phyloP scores from a whole-genome alignment of 1,140 invertebrate genomes.

The Acromyrmex heyeri region DNA sequence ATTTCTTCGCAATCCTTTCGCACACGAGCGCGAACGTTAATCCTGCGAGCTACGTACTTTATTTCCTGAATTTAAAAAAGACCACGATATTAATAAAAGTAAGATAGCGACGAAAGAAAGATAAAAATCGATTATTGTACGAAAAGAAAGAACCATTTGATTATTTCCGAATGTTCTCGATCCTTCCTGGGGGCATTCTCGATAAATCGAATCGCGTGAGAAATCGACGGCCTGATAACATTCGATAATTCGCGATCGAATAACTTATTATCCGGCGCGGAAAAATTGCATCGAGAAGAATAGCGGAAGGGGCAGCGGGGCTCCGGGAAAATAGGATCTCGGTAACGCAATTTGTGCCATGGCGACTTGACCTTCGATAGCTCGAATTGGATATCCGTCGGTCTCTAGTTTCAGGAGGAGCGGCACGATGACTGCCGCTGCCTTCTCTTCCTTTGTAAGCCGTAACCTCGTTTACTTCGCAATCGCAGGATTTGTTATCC shows the following conservation, averaged over 20 bases:
- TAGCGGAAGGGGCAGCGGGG: conserved; percentile 66
- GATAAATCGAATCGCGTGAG: conserved; percentile 59
- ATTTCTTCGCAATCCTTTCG: conserved; percentile 18
- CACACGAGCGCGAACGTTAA: background rate
- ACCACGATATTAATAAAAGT: conserved; percentile 25
- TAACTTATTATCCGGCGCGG: conserved; percentile 71
- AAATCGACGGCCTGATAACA: conserved; percentile 70
- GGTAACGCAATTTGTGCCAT: conserved; percentile 75
- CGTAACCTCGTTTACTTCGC: conserved; percentile 71
- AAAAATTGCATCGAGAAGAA: conserved; percentile 73
- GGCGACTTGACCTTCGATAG: conserved; percentile 77
- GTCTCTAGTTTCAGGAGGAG: conserved; percentile 68
- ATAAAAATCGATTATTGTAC: conserved; percentile 21
- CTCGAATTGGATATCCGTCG: conserved; percentile 74
- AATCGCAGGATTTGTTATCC: conserved; percentile 63
- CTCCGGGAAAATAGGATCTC: conserved; percentile 53
- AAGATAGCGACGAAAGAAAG: background rate
- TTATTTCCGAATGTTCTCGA: conserved; percentile 43
- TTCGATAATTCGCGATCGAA: conserved; percentile 67
- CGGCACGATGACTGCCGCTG: conserved; percentile 62
- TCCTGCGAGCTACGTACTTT: background rate
- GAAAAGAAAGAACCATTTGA: conserved; percentile 15
- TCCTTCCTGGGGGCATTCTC: background rate
- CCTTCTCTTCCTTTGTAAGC: conserved; percentile 68
- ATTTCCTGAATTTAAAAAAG: conserved; percentile 6